A percentile compares a stretch with the other conserved stretches of the same genome.
Conservation (phyloP, 2,797 vertebrate genomes). For the Crocidura indochinensis region DNA sequence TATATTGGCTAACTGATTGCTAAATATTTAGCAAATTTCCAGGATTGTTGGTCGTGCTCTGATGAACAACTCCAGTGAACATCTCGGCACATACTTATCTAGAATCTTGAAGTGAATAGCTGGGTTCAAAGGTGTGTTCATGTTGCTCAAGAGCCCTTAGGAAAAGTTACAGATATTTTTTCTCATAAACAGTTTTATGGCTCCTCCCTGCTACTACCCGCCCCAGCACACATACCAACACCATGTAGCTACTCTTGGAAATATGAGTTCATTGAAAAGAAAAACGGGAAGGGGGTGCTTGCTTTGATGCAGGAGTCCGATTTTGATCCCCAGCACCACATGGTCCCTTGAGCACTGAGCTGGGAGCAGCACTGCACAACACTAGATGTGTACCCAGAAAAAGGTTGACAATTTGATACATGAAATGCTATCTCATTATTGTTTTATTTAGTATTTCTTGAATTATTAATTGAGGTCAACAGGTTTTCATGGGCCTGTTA, state of each 20-base stretch:
- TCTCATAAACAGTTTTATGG: neutral
- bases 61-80: constrained; percentile 31
- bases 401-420: constrained; percentile 82
- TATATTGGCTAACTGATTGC: neutral
- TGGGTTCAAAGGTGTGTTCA: neutral
- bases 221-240: neutral
- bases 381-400: neutral
- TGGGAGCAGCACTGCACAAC: too few species aligned
- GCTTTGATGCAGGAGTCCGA: too few species aligned
- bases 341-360: too few species aligned
- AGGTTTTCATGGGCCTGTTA: constrained; percentile 65
- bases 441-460: constrained; percentile 85
- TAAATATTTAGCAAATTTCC: constrained; percentile 56
- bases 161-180: neutral
- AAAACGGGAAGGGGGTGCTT: neutral
- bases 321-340: too few species aligned
- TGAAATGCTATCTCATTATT: constrained; percentile 83
- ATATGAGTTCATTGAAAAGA: constrained; percentile 70
- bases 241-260: constrained; percentile 30
- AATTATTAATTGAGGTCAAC: constrained; percentile 82
- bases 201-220: too few species aligned
- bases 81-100: constrained; percentile 56
- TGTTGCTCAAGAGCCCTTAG: too few species aligned
- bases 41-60: neutral
- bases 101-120: constrained; percentile 10